These are phyloP conservation scores for Eriocheir sinensis DNA, from an alignment of 1,140 invertebrate species.

Conservation along the genomic window DNA sequence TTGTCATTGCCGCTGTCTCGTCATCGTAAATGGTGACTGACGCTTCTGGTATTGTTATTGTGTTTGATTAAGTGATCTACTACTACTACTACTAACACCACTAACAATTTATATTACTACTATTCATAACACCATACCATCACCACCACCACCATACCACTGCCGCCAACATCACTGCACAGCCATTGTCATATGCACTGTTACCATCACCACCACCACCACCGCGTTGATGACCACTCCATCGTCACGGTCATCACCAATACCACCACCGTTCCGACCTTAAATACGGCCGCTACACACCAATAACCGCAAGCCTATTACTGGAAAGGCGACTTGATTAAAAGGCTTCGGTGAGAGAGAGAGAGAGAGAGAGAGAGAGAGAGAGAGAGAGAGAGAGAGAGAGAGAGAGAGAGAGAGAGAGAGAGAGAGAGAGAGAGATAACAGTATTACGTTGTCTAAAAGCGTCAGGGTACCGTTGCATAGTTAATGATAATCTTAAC, in stretches of 20 bases:
- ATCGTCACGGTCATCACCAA: background rate
- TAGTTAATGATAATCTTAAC: background rate
- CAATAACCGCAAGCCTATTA: background rate
- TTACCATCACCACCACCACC: no score
- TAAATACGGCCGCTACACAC: no score
- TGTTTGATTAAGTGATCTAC: no score
- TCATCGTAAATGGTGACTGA: no score
- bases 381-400: background rate
- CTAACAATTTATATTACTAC: background rate
- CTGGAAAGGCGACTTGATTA: background rate
- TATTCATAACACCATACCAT: background rate
- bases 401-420: slow-evolving; percentile 47
- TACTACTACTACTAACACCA: background rate
- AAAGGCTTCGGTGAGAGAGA: background rate
- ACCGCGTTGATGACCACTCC: background rate
- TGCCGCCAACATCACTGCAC: background rate
- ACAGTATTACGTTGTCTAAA: no score
- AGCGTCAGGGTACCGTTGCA: background rate
- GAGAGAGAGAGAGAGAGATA: slow-evolving; percentile 10
- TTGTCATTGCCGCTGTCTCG: background rate
- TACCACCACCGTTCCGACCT: no score
- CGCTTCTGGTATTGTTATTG: no score
- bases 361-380: background rate
- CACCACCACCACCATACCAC: no score
- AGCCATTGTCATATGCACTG: no score